Evolutionary conservation across 2,888 invertebrate genomes (phyloP).

Genomic region (Scelioninae gen. 1): DNA sequence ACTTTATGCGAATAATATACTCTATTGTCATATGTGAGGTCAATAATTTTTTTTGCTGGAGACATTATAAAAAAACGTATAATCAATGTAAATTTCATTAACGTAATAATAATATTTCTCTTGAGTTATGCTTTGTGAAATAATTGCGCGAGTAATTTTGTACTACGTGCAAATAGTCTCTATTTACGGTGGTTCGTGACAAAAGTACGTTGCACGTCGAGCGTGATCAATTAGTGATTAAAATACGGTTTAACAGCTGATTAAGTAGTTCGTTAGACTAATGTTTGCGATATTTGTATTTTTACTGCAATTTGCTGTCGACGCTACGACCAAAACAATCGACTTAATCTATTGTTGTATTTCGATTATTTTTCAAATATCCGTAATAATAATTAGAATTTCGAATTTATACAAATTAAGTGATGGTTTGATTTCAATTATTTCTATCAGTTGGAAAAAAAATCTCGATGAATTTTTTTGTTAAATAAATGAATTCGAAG

Average conservation of each 20-base stretch:
- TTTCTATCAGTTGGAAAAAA: too few relatives aligned
- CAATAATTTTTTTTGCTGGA: too few relatives aligned
- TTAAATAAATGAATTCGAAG: too few relatives aligned
- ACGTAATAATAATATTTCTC: too few relatives aligned
- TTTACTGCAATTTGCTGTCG: not conserved
- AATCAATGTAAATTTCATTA: too few relatives aligned
- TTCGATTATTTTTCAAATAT: not conserved
- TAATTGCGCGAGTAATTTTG: not conserved
- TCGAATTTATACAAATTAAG: too few relatives aligned
- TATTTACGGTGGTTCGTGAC: conserved; percentile 19
- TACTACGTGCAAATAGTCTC: not conserved
- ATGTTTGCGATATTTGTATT: conserved; percentile 12
- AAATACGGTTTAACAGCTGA: conserved; percentile 31
- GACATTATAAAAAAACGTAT: too few relatives aligned
- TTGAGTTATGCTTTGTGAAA: not conserved
- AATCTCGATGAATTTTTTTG: too few relatives aligned
- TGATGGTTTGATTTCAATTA: too few relatives aligned
- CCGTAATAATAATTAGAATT: not conserved
- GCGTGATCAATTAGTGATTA: conserved; percentile 45
- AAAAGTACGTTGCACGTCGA: conserved; percentile 24
- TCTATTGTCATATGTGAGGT: too few relatives aligned
- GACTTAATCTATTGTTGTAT: not conserved
- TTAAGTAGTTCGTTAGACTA: conserved; percentile 35
- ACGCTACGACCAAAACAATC: not conserved
- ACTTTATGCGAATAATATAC: too few relatives aligned